These are phyloP conservation scores for Varanus komodoensis DNA, from an alignment of 2,113 vertebrate genomes.

Conservation along the genomic window DNA sequence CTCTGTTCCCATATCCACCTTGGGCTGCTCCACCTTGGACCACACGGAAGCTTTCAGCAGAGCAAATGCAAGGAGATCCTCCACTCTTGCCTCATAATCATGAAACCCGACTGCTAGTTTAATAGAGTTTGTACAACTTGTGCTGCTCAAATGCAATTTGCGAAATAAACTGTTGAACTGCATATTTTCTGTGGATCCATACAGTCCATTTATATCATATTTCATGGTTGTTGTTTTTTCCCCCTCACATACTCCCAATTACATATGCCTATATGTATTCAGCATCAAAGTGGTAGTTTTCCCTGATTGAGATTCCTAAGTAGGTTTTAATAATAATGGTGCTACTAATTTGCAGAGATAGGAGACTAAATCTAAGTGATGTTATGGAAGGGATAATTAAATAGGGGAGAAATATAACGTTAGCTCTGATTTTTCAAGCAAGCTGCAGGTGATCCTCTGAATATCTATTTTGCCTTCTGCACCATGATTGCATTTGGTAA, in stretches of 20 bases:
- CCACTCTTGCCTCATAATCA: not conserved
- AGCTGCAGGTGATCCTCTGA: constrained; percentile 49
- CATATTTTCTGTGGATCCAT: not conserved
- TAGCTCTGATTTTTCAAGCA: constrained; percentile 63
- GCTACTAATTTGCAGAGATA: constrained; percentile 69
- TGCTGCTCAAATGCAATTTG: not conserved
- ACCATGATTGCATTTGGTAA: constrained; percentile 53
- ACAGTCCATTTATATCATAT: constrained; percentile 24
- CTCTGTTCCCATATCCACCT: not conserved
- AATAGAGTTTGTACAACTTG: not conserved
- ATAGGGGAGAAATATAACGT: constrained; percentile 56
- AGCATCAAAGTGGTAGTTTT: constrained; percentile 53
- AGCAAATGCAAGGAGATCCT: not conserved
- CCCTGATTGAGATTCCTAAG: constrained; percentile 62
- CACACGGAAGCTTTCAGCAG: not conserved
- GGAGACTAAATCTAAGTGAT: constrained; percentile 55
- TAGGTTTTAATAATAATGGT: constrained; percentile 69
- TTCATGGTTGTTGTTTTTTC: not conserved
- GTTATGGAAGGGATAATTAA: constrained; percentile 63
- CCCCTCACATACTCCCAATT: not conserved
- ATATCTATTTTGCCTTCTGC: constrained; percentile 43
- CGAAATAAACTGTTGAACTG: not conserved
- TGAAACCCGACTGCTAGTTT: not conserved
- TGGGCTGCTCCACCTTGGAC: too few relatives aligned
- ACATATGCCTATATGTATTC: constrained; percentile 22